Conservation (phyloP, 2,888 invertebrate genomes). For the Drosophila fulvimacula region DNA sequence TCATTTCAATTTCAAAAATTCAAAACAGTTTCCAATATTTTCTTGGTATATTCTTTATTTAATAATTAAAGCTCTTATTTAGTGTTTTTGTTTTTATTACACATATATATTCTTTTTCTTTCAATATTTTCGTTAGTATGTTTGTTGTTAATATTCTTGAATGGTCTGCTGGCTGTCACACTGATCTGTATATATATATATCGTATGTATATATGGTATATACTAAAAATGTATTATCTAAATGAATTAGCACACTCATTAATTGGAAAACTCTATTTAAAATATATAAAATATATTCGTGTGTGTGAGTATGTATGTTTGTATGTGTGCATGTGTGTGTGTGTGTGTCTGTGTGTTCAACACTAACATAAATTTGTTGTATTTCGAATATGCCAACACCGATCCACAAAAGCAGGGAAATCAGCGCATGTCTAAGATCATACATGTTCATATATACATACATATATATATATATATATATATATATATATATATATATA, state of each 20-base stretch:
- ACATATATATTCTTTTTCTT: background rate
- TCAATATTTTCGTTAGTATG: slow-evolving; percentile 33
- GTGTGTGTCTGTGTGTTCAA: slow-evolving; percentile 5
- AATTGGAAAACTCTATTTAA: slow-evolving; percentile 69
- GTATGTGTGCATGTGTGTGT: too few relatives aligned
- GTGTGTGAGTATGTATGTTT: slow-evolving; percentile 32
- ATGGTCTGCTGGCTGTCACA: slow-evolving; percentile 34
- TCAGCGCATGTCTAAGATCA: slow-evolving; percentile 62
- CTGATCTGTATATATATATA: slow-evolving; percentile 14
- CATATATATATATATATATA: too few relatives aligned
- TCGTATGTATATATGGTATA: slow-evolving; percentile 29
- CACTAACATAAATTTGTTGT: slow-evolving; percentile 35
- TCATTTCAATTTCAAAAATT: too few relatives aligned
- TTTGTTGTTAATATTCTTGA: slow-evolving; percentile 12
- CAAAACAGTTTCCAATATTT: slow-evolving; percentile 18
- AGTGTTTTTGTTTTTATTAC: slow-evolving; percentile 61
- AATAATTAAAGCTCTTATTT: slow-evolving; percentile 82
- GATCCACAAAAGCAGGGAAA: slow-evolving; percentile 73
- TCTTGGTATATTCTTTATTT: slow-evolving; percentile 75
- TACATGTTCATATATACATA: slow-evolving; percentile 42
- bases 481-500: too few relatives aligned
- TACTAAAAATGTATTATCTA: slow-evolving; percentile 41
- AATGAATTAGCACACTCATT: slow-evolving; percentile 41
- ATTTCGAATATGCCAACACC: slow-evolving; percentile 45
- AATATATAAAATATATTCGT: slow-evolving; percentile 62